Base-by-base conservation (phyloP, 2,888 invertebrate genomes). In the Oasisia sp. region DNA sequence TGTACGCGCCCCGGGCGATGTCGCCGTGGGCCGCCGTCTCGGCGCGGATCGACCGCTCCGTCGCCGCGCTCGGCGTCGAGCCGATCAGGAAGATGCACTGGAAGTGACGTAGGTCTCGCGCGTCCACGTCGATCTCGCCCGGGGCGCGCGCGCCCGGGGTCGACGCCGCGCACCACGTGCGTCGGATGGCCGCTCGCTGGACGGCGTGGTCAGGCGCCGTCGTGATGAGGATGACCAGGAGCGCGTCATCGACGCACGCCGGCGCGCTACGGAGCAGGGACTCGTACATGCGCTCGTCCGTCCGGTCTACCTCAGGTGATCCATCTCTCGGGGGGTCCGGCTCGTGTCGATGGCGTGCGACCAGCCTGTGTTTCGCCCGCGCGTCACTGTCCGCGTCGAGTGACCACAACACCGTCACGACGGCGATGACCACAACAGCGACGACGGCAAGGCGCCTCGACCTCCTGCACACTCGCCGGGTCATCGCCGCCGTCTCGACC, bases 1-100 rank as follows among this genome's bases (percentile, higher is more conserved):
- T 56, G 93, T 95, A 96, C 94, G 94, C 95, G 93, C 95, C 96
- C 74, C 93, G 91, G n/a, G 96, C 93, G 89, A 96, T 94, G 93
- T 96, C 96, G 14, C 94, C 91, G 91, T 94, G 89, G n/a, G 45
- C 56, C 45, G 11, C 38, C 27, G 32, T 45, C 89, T 93, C 93
- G 58, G 45, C 45, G 5, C 32, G 19, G 12, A 92, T 27, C 19
- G 89, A 32, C 5, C 50, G 32, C 38, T 91, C 45, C n/a, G 45
- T 45, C 14, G 27, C 32, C 5, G 12, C 45, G 32, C 19, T 32
- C 32, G 5, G 12, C 32, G 44, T 91, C n/a, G 38, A 1, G 1
- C 91, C 91, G 45, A 91, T 19, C 12, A 91, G 50, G 50, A 91
- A 91, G 45, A 91, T 27, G n/a, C 91, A 91, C 91, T 91, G 44